Base-by-base conservation (phyloP, 1,140 invertebrate genomes). In the Lysiphlebus fabarum region DNA sequence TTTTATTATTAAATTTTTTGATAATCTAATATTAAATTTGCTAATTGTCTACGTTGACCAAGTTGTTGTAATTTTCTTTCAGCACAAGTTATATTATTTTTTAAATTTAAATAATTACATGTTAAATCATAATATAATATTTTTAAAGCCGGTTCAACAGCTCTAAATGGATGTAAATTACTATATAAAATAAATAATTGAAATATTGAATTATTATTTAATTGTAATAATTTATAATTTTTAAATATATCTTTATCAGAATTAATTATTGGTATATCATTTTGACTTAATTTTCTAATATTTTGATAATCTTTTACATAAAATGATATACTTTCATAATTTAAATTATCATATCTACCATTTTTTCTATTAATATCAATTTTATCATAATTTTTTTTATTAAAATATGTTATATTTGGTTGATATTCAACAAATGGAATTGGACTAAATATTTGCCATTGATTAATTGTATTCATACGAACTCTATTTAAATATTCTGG, bases 401-500 rank as follows among this genome's bases (percentile, higher is more conserved):
- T 80, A 68, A 73, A 70, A 66, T 84, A 81, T 65, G 84, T 73
- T 70, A 89, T 79, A 41, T 81, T 76, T 36, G 88, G 87, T 76
- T 89, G 83, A 77, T 85, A 91, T 71, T 87, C 87, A 49, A 84
- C 82, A 71, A 92, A 94, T n/a, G 90, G 90, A 42, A 92, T 86
- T 26, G 92, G 87, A 65, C 86, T 86, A 73, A 87, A 95, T 62
- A 92, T 83, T 82, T 94, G 92, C 71, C 85, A 88, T 56, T 86
- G 85, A 50, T 76, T 77, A 56, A 94, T 91, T 5, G 90, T 93
- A 73, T 93, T 93, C 89, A 94, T 93, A 56, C 90, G 82, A 69
- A 90, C 89, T 66, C 89, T 82, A 66, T 94, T 96, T 12, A 95
- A 81, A 75, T 91, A 95, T 69, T 95, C 92, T 42, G 83, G 69